These are phyloP conservation scores for Eupithecia exiguata DNA, from an alignment of 2,888 invertebrate genomes.

Conservation along the genomic window DNA sequence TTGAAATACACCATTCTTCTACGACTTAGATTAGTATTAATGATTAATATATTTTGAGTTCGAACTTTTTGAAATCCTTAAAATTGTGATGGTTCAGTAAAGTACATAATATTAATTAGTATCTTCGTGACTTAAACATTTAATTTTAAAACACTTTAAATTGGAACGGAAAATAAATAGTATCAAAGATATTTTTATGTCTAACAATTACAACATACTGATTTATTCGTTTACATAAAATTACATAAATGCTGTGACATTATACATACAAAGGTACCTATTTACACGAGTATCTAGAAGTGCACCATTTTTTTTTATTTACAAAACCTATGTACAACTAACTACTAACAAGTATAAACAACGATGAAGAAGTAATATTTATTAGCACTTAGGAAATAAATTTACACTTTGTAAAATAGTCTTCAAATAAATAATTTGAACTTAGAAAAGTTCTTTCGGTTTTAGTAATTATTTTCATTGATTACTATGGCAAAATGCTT, in stretches of 20 bases:
- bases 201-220: slow-evolving; percentile 28
- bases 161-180: slow-evolving; percentile 22
- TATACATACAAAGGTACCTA: slow-evolving; percentile 55
- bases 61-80: slow-evolving; percentile 11
- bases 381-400: slow-evolving; percentile 33
- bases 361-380: slow-evolving; percentile 55
- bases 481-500: background rate
- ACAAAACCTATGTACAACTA: slow-evolving; percentile 79
- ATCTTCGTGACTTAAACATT: slow-evolving; percentile 17
- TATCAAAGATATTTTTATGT: slow-evolving; percentile 34
- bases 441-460: background rate
- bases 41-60: slow-evolving; percentile 14
- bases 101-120: slow-evolving; percentile 19
- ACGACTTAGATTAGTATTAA: slow-evolving; percentile 26
- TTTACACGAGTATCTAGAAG: slow-evolving; percentile 66
- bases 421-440: slow-evolving; percentile 12
- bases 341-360: slow-evolving; percentile 75
- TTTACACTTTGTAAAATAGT: slow-evolving; percentile 2
- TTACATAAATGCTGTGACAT: slow-evolving; percentile 54
- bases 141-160: slow-evolving; percentile 19
- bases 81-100: slow-evolving; percentile 17
- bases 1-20: slow-evolving; percentile 18
- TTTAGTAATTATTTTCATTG: background rate
- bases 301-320: slow-evolving; percentile 78
- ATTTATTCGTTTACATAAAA: slow-evolving; percentile 40